Evolutionary conservation across 2,797 vertebrate genomes (phyloP), one percentile per base, ranked within the genome.

Genomic region (Dendrocincla fuliginosa): DNA sequence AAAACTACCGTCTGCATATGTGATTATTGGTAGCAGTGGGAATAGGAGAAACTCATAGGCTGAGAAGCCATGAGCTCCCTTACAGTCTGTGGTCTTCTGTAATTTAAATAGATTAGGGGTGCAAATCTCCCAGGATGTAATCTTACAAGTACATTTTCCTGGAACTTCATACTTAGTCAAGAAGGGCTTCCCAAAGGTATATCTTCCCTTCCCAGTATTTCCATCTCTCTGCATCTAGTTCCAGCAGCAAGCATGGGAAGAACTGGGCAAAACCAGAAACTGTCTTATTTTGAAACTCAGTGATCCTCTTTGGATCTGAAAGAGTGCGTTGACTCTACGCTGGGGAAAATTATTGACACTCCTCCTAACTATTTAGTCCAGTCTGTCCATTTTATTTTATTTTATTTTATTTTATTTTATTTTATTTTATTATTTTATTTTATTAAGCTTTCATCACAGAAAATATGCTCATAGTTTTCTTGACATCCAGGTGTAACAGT

Each of bases 51-150:
- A 97, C 90, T 90, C 94, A 93, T 76, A 87, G 91, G 41, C 77
- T 96, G 88, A 91, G 86, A 93, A 64, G 73, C 55, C 76, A 41
- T 18, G 39, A 81, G 50, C 47, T 93, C 85, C 70, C 83, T 87
- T 50, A 52, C 85, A 91, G 63, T 82, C 83, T 84, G 47, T 1
- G 0, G 94, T 93, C 80, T 83, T 81, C 77, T 63, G 67, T 82
- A 95, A 94, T 96, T 95, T 95, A 70, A 89, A 94, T 47, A 89
- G 77, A 91, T 93, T 84, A 94, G 59, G 85, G 91, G 83, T 91
- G 74, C 70, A 95, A 82, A 82, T 81, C 70, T n/a, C 65, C 52
- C 59, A 65, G 55, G 83, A 95, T 47, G 41, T 84, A 84, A 91
- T 90, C 83, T 91, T 91, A 69, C 44, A 74, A 77, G 89, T 60